Base-by-base conservation (phyloP, 2,113 vertebrate species). In the Leucopsar rothschildi region DNA sequence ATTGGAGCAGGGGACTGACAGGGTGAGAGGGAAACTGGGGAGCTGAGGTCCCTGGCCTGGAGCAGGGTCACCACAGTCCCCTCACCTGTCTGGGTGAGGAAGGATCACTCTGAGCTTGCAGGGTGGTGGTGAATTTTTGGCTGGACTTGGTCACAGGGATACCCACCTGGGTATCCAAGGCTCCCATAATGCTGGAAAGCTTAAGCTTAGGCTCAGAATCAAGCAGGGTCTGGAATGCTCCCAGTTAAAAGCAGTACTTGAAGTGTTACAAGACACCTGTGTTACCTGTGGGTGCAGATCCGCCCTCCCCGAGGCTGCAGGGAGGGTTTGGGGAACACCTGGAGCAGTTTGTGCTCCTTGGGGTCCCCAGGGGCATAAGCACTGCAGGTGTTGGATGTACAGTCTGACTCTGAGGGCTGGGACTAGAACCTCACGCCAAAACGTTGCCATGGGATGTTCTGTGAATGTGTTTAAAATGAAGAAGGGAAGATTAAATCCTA, bases 401-500 rank as follows among this genome's bases (percentile, higher is more conserved):
- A 29, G 73, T 61, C 65, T 8, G 47, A 6, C 3, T 52, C 82
- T 52, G 33, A 14, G 1, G 12, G 9, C 84, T 11, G 53, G 71
- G 86, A 40, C 42, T 8, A 11, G n/a, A 45, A 53, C 75, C 92
- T 93, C 92, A 5, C 24, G 10, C 42, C 89, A 42, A 20, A 82
- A 39, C 0, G 22, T 27, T 6, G 40, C 93, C 22, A 5, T 2
- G 60, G 83, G 72, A 28, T 23, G 86, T 82, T 55, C 17, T 3
- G 72, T 92, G 88, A 73, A 90, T n/a, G 91, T 94, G 80, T 60
- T 85, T 39, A 4, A 84, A 91, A 93, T 64, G 84, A 95, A 94
- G 95, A 96, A 95, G 91, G 94, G 95, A 93, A 95, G 91, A 37
- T 68, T 21, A 47, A 90, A 63, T 59, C 21, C 7, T 84, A 69